Conservation (phyloP, 2,797 vertebrate species). For the Muscicapa striata region DNA sequence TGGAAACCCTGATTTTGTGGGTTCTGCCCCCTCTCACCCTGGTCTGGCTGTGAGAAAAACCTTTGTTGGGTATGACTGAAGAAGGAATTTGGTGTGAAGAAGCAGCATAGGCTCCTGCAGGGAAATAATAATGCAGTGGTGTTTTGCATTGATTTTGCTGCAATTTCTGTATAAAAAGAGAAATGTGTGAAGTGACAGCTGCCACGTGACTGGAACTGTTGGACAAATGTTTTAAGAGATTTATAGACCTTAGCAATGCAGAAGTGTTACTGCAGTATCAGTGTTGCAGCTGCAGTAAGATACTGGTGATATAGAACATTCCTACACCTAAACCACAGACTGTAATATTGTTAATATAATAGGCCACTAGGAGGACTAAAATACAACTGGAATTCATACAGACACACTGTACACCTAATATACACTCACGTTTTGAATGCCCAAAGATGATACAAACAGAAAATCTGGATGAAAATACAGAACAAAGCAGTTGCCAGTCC, state of each 20-base stretch:
- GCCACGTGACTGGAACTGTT: background rate
- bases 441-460: background rate
- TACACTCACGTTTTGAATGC: background rate
- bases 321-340: background rate
- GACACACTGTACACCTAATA: background rate
- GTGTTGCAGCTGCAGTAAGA: background rate
- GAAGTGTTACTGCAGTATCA: background rate
- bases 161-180: background rate
- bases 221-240: background rate
- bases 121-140: background rate
- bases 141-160: background rate
- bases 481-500: conserved; percentile 29
- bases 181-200: background rate
- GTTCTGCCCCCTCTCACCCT: background rate
- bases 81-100: background rate
- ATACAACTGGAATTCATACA: conserved; percentile 53
- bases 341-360: conserved; percentile 36
- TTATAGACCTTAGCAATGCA: background rate
- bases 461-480: conserved; percentile 45
- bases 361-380: conserved; percentile 72
- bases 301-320: background rate
- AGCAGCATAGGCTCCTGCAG: background rate
- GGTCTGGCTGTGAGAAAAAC: background rate
- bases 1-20: background rate
- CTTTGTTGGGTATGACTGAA: background rate